Percentiles rank a stretch among this genome's conserved stretches.
Conservation (phyloP, 2,888 invertebrate species). For the Hartigia nigra region DNA sequence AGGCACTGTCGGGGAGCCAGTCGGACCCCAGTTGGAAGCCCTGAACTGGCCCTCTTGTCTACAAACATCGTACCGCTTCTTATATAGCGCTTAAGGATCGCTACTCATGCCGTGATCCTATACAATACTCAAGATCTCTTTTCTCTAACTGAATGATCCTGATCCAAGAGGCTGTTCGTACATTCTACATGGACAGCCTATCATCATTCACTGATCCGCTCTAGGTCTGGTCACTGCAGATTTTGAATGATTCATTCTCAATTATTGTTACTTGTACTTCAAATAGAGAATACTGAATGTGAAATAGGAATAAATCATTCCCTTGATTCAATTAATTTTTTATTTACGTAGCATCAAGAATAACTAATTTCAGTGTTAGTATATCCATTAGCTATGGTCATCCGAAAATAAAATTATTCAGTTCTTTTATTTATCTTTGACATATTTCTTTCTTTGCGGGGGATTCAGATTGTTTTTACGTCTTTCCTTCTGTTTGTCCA, state of each 20-base stretch:
- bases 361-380: not conserved
- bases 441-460: not conserved
- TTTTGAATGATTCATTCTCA: not conserved
- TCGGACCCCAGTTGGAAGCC: slow-evolving; percentile 22
- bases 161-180: not conserved
- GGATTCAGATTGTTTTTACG: not conserved
- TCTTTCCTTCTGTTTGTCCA: not conserved
- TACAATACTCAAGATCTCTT: slow-evolving; percentile 4
- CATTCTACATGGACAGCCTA: not conserved
- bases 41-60: slow-evolving; percentile 40
- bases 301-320: not conserved
- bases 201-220: not conserved
- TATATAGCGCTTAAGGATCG: slow-evolving; percentile 7
- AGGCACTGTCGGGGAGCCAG: slow-evolving; percentile 45
- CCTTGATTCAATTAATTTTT: not conserved
- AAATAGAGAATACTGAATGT: not conserved
- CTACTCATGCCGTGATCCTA: slow-evolving; percentile 37
- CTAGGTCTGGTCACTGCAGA: not conserved
- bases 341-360: not conserved
- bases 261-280: not conserved
- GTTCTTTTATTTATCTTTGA: not conserved
- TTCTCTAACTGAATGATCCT: slow-evolving; percentile 2
- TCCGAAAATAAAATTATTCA: not conserved
- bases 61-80: slow-evolving; percentile 47
- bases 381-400: not conserved